These are phyloP conservation scores for Engraulis encrasicolus DNA, from an alignment of 2,113 vertebrate species.

Conservation along the genomic window DNA sequence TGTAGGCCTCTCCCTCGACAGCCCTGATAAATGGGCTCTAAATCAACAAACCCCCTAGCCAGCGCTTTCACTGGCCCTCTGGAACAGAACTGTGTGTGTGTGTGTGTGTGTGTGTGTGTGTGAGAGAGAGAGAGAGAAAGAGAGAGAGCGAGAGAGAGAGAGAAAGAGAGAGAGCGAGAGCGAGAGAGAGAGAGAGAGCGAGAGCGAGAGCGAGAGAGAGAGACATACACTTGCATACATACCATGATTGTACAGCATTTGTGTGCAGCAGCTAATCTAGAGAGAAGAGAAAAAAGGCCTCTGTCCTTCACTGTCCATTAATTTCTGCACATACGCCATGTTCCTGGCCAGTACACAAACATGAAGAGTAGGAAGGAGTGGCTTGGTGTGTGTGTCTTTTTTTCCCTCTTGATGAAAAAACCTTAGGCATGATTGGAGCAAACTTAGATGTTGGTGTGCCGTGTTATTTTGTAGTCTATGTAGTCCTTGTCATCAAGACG, in stretches of 20 bases:
- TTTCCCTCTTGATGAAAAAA: no score
- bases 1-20: constrained; percentile 64
- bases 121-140: not conserved
- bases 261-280: not conserved
- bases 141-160: not conserved
- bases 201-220: not conserved
- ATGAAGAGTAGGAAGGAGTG: no score
- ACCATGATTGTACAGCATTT: not conserved
- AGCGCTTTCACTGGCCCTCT: not conserved
- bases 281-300: not conserved
- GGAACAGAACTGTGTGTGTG: not conserved
- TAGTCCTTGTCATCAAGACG: no score
- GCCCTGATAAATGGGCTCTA: constrained; percentile 57
- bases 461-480: no score
- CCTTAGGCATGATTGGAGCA: no score
- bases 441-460: no score
- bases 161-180: not conserved
- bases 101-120: not conserved
- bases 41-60: constrained; percentile 57
- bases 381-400: no score
- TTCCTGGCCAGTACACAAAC: no score
- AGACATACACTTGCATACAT: not conserved
- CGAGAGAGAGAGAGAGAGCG: not conserved
- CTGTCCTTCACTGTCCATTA: not conserved
- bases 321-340: not conserved